Evolutionary conservation across 2,113 vertebrate species (phyloP).

Genomic region (Cricetomys ansorgei): DNA sequence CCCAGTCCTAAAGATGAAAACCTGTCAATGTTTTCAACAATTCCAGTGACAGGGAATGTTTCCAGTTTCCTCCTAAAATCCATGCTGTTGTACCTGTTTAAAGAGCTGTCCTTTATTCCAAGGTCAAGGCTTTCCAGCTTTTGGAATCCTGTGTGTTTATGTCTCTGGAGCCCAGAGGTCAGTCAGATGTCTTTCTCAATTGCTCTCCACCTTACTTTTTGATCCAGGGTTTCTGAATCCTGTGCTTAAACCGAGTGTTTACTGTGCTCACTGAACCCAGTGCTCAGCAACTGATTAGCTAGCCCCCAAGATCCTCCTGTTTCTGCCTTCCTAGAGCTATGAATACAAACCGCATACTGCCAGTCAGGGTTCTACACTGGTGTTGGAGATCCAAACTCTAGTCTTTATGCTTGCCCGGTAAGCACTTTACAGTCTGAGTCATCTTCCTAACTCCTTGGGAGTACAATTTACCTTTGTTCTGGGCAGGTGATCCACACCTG

Average conservation of each 20-base stretch:
- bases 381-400: too few relatives aligned
- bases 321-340: too few relatives aligned
- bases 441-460: background rate
- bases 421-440: background rate
- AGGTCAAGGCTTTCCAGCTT: background rate
- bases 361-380: too few relatives aligned
- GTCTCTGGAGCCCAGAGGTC: background rate
- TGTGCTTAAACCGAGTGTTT: too few relatives aligned
- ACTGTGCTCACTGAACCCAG: too few relatives aligned
- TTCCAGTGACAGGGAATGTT: background rate
- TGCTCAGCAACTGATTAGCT: too few relatives aligned
- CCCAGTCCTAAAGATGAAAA: background rate
- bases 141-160: background rate
- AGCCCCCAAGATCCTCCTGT: too few relatives aligned
- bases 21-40: conserved; percentile 5
- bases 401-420: background rate
- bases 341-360: too few relatives aligned
- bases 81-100: background rate
- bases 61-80: background rate
- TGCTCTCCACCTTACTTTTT: background rate
- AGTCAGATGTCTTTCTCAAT: background rate
- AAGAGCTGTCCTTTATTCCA: conserved; percentile 6
- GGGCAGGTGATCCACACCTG: too few relatives aligned
- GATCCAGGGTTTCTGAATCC: background rate
- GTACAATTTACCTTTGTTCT: background rate